Base-by-base conservation (phyloP, 2,797 vertebrate genomes). In the Apogon hyalosoma region DNA sequence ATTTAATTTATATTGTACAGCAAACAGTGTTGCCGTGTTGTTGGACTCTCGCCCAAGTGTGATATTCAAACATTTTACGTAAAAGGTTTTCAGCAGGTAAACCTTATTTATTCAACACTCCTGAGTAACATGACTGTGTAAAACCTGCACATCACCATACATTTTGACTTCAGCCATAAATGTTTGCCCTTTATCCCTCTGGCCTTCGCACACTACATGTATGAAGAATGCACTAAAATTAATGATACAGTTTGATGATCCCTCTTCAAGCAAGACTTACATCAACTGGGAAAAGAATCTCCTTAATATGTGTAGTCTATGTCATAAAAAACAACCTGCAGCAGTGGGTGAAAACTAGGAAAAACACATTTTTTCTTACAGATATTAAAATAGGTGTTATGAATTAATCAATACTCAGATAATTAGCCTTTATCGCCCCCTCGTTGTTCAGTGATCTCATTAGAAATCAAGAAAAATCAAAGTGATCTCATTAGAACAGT, bases 391-490 rank as follows among this genome's bases (percentile, higher is more conserved):
- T 65, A 73, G 57, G 46, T 58, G 71, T 72, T 69, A 87, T 82
- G 31, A 88, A 88, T 88, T 80, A 87, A 84, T 89, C 82, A 86
- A 80, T 78, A 69, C 55, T 53, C 63, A 47, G 84, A 84, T 87
- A 88, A 89, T 89, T 79, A 87, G 80, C 65, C 65, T 82, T 80
- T 78, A 82, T 69, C 38, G 63, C 64, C 65, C 72, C 72, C 63
- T 63, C 46, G 69, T 69, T 79, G 73, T 84, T 82, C 75, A n/a
- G 53, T 41, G 68, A 68, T 83, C 76, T 88, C 76, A 75, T 88
- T 87, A 84, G 76, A 77, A 86, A 86, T 83, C 47, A 79, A 82
- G 60, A 74, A 59, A 82, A 88, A 88, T 85, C 80, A 84, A 75
- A 85, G 73, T 78, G 77, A 87, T 85, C 84, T 89, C 79, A 79